Evolutionary conservation across 2,888 invertebrate species (phyloP), one percentile per base, ranked within the genome.

Genomic region (Syrista parreyssii): DNA sequence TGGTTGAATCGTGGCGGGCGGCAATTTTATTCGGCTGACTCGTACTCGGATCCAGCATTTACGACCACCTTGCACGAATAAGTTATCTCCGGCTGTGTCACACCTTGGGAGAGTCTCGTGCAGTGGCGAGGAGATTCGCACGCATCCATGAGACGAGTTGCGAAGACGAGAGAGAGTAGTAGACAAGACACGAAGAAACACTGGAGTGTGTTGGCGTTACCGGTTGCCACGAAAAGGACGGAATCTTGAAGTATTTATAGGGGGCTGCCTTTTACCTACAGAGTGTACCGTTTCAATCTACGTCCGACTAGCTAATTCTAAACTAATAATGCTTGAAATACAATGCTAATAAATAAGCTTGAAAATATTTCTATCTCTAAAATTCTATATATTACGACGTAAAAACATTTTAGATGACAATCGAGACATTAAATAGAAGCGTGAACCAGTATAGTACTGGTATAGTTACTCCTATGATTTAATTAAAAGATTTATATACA

Each of bases 221-320:
- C 40, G 40, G 40, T 55, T 55, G 40, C 40, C 40, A 23, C 40
- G 40, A 55, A 55, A 55, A 55, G 40, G 40, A 55, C 23, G 40
- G 23, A 55, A 55, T 55, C 74, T 35, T 69, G 77, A 77, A 74
- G 77, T 77, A 77, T 77, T 77, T 77, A 77, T 77, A 77, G 71
- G 74, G 74, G 23, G 35, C 77, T 77, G 74, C 77, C 40, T 55
- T 40, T 23, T 55, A 55, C 23, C 40, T 55, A 55, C 6, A 55
- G 23, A 23, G 40, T 55, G 40, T 55, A 55, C 23, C 40, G 40
- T 15, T 55, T 55, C 9, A 15, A 23, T 15, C 6, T 23, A 55
- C 15, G 6, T 55, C 23, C 40, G 23, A 23, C 2, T 40, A 55
- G 40, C 23, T 55, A 23, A 55, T 55, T 55, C 23, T 23, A 55